Base-by-base conservation (phyloP, 2,888 invertebrate genomes). In the Alloplasta piceator region DNA sequence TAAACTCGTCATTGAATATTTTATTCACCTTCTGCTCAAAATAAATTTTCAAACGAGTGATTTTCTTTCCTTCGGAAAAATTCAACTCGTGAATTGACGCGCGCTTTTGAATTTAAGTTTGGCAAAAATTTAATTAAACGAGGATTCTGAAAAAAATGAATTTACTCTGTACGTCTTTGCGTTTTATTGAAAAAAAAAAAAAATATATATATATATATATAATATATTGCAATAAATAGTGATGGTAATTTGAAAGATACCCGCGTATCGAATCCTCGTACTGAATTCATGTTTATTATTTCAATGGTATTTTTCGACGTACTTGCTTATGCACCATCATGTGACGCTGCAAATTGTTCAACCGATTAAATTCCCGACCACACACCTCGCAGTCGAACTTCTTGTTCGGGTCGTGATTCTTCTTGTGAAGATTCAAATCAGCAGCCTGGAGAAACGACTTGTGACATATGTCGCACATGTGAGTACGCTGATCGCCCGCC, bases 361-460 rank as follows among this genome's bases (percentile, higher is more conserved):
- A 88, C 81, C 91, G 89, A 87, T 91, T 92, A 85, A 92, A 93
- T 85, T 91, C 90, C 82, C 91, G 89, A 80, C 91, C 92, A 87
- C 92, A 92, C 82, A 92, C 91, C 83, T 91, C 91, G 84, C 92
- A 92, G 86, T 92, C 91, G 83, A 90, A 92, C 86, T 92, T 92
- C 85, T 91, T 91, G 83, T 92, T 92, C 55, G 91, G 90, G 85
- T 92, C 92, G 73, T 92, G 92, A 80, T 91, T 91, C 83, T 92
- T 93, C 84, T 91, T 91, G 83, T 94, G 93, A 55, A 92, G 86
- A 84, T 90, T 92, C 58, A 93, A 87, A 76, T 93, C 93, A 91
- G 93, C 84, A 91, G 94, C 36, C 3, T 93, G 92, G 10, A 93
- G 91, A 76, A 94, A 95, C 0, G 93, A 91, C 80, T 94, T 94